Conservation (phyloP, 2,113 vertebrate species). For the Struthidea cinerea region DNA sequence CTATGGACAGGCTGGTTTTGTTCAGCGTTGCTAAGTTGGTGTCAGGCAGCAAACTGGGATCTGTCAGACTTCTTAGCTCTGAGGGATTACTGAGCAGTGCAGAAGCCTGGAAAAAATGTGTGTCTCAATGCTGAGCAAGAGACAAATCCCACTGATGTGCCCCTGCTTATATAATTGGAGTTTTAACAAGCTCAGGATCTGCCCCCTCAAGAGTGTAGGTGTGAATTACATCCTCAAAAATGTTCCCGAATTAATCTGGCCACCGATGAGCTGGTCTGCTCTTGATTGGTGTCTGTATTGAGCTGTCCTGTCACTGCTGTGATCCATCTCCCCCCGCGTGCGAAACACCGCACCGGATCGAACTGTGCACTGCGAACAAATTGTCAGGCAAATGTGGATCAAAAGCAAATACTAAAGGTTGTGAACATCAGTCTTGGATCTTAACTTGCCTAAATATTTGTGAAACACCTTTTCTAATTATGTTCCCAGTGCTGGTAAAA, state of each 20-base stretch:
- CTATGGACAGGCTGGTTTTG: neutral
- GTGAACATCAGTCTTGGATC: neutral
- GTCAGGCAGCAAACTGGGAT: neutral
- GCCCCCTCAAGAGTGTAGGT: neutral
- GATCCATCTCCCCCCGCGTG: neutral
- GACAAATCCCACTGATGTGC: neutral
- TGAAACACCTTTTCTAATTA: neutral
- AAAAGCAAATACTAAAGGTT: neutral
- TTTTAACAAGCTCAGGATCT: neutral
- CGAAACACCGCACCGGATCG: rapidly evolving
- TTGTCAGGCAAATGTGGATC: neutral
- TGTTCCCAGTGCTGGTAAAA: neutral
- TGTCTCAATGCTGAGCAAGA: neutral
- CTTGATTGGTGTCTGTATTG: neutral
- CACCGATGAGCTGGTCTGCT: neutral
- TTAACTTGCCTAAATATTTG: neutral
- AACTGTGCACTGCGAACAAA: neutral
- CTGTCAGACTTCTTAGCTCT: neutral
- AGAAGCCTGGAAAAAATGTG: neutral
- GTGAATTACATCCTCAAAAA: neutral
- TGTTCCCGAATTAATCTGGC: neutral
- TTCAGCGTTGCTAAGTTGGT: neutral
- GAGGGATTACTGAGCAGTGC: neutral
- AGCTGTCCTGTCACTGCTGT: neutral
- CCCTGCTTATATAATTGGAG: neutral